Evolutionary conservation across 2,888 invertebrate genomes (phyloP).

Genomic region (Mesorhabditis sp.): DNA sequence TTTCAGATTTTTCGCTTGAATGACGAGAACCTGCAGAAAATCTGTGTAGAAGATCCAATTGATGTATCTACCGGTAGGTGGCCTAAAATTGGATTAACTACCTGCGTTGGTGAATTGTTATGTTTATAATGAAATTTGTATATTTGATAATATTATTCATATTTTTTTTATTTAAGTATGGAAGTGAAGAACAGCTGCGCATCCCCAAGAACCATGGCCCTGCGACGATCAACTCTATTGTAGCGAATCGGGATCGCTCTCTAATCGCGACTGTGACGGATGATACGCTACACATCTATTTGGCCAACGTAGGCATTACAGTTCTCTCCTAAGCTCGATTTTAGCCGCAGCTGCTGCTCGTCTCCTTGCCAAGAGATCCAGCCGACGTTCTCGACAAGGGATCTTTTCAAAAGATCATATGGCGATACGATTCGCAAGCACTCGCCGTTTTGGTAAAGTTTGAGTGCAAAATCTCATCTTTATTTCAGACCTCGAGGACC

Average conservation of each 20-base stretch:
- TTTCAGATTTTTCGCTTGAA: too few relatives aligned
- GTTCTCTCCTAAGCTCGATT: constrained; percentile 10
- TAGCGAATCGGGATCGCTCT: constrained; percentile 49
- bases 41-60: background rate
- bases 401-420: constrained; percentile 35
- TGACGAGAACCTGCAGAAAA: too few relatives aligned
- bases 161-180: constrained; percentile 23
- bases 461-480: constrained; percentile 8
- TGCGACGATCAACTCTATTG: constrained; percentile 26
- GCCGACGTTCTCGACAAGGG: constrained; percentile 44
- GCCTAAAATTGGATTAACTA: too few relatives aligned
- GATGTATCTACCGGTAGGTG: constrained; percentile 35
- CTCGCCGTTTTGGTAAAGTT: constrained; percentile 47
- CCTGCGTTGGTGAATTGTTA: too few relatives aligned
- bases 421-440: constrained; percentile 48
- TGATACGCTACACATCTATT: constrained; percentile 42
- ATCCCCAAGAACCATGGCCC: constrained; percentile 19
- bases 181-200: constrained; percentile 24
- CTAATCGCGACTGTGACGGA: constrained; percentile 42
- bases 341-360: constrained; percentile 51
- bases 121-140: too few relatives aligned
- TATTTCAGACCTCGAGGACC: constrained; percentile 45
- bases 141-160: constrained; percentile 1
- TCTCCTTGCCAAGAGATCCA: constrained; percentile 32
- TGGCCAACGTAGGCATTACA: constrained; percentile 39